A percentile compares a stretch with the other conserved stretches of the same genome.
phyloP scores from a whole-genome alignment of 2,888 invertebrate genomes.

The Phalangium opilio region DNA sequence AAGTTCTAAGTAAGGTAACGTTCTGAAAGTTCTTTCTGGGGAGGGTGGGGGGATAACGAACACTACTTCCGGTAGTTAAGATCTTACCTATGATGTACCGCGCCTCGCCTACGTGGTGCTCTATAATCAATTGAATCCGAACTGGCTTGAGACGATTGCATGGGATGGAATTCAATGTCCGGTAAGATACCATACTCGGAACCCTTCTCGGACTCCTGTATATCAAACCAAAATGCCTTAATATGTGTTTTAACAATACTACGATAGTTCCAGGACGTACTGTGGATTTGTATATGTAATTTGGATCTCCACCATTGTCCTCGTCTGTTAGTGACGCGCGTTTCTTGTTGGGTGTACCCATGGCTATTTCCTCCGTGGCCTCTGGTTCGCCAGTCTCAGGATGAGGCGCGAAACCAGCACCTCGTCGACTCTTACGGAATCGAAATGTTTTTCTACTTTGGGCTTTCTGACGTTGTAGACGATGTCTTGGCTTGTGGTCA shows the following conservation, averaged over 20 bases:
- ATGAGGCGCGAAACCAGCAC: conserved; percentile 22
- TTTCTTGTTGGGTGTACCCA: conserved; percentile 10
- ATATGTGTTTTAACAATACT: too few relatives aligned
- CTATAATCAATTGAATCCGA: conserved; percentile 26
- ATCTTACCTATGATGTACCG: conserved; percentile 22
- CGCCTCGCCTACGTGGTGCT: conserved; percentile 24
- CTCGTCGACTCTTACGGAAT: conserved; percentile 19
- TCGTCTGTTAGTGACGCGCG: conserved; percentile 11
- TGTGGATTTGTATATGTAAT: not conserved
- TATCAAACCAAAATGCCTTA: too few relatives aligned
- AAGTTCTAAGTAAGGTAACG: too few relatives aligned
- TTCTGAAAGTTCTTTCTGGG: too few relatives aligned
- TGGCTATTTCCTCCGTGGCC: conserved; percentile 11
- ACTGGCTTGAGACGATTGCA: conserved; percentile 24
- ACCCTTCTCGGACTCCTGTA: too few relatives aligned
- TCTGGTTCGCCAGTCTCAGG: conserved; percentile 7
- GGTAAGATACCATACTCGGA: not conserved
- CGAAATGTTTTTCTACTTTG: conserved; percentile 81
- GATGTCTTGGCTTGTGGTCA: conserved; percentile 40
- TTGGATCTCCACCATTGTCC: conserved; percentile 1
- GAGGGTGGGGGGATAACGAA: too few relatives aligned
- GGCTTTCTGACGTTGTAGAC: conserved; percentile 75
- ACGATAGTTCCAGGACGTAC: too few relatives aligned
- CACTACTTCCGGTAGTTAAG: too few relatives aligned
- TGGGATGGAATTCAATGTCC: not conserved